phyloP scores from a whole-genome alignment of 37 sponge, comb jelly and placozoan species.

The Halisarca cf. caerulea region DNA sequence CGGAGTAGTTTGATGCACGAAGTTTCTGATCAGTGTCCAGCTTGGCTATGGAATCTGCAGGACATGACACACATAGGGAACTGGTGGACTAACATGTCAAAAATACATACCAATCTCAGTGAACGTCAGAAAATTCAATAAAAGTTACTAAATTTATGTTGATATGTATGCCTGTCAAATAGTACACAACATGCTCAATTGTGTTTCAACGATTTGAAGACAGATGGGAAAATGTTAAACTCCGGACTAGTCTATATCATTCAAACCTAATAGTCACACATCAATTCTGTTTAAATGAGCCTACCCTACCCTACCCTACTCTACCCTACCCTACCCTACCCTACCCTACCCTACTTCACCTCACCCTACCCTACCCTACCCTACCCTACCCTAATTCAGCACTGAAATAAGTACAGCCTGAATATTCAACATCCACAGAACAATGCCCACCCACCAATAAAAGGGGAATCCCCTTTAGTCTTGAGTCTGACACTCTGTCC shows the following conservation, averaged over 20 bases:
- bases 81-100: neutral
- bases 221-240: too few species aligned
- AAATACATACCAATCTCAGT: neutral
- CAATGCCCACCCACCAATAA: constrained; percentile 74
- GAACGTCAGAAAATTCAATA: neutral
- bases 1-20: constrained; percentile 69
- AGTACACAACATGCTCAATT: too few species aligned
- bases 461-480: constrained; percentile 75
- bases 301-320: neutral
- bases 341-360: neutral
- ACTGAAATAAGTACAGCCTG: too few species aligned
- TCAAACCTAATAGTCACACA: too few species aligned
- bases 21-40: constrained; percentile 70
- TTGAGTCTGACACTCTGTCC: constrained; percentile 67
- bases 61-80: neutral
- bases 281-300: too few species aligned
- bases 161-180: neutral
- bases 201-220: too few species aligned
- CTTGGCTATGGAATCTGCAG: constrained; percentile 58
- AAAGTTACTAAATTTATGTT: neutral
- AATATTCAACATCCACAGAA: too few species aligned
- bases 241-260: too few species aligned
- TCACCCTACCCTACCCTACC: neutral
- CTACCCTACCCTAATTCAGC: neutral
- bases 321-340: neutral